Evolutionary conservation across 2,797 vertebrate genomes (phyloP).

Genomic region (Muscicapa comitata): DNA sequence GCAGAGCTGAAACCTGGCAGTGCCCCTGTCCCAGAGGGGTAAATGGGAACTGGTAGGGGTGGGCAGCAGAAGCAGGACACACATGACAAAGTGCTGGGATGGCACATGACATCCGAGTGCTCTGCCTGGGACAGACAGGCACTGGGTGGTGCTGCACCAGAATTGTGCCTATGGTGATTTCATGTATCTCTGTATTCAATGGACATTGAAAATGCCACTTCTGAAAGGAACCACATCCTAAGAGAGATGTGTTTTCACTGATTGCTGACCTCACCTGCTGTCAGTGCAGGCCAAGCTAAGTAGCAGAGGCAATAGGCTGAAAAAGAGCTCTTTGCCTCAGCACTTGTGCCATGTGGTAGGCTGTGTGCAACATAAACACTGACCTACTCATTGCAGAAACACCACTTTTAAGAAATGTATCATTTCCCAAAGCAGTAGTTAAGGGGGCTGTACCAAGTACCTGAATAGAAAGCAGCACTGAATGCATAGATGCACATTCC

Average conservation of each 20-base stretch:
- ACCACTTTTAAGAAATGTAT: not conserved
- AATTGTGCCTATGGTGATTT: not conserved
- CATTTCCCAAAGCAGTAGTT: not conserved
- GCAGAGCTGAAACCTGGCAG: not conserved
- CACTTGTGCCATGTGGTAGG: not conserved
- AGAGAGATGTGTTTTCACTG: not conserved
- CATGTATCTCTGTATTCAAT: not conserved
- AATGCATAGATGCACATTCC: slow-evolving; percentile 99
- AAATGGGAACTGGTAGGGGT: not conserved
- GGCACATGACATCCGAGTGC: fast-evolving
- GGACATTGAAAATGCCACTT: not conserved
- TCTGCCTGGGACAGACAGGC: fast-evolving
- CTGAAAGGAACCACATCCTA: not conserved
- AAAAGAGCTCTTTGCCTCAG: not conserved
- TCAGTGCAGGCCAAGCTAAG: not conserved
- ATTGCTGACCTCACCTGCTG: not conserved
- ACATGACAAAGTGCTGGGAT: too few species aligned
- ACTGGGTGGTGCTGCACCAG: not conserved
- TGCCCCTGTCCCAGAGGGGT: not conserved
- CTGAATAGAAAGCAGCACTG: slow-evolving; percentile 97
- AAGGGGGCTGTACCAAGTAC: slow-evolving; percentile 57
- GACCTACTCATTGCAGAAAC: not conserved
- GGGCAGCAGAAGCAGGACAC: not conserved
- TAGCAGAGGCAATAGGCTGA: fast-evolving
- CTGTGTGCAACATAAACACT: not conserved